Conservation (phyloP, 2,113 vertebrate genomes). For the Gobius niger region DNA sequence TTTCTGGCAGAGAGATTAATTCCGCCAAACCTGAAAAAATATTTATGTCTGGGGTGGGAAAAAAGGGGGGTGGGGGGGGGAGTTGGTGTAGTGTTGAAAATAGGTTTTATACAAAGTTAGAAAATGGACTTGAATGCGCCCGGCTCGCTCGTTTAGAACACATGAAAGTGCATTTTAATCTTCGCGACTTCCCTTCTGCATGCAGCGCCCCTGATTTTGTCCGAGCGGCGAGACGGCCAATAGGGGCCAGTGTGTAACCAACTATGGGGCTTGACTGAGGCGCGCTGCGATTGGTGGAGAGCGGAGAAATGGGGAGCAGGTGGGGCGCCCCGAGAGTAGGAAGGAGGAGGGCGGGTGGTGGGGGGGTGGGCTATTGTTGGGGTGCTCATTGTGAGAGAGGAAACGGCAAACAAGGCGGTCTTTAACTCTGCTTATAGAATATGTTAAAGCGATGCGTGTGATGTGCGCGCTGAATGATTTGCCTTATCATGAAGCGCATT, state of each 20-base stretch:
- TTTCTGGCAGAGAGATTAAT: constrained; percentile 71
- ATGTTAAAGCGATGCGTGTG: constrained; percentile 71
- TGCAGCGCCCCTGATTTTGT: constrained; percentile 53
- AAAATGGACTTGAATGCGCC: not conserved
- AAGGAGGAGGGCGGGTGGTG: not conserved
- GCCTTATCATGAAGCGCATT: constrained; percentile 76
- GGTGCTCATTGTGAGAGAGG: constrained; percentile 71
- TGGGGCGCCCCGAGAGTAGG: constrained; percentile 35
- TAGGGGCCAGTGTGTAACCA: constrained; percentile 83
- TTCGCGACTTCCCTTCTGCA: constrained; percentile 49
- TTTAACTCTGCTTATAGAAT: constrained; percentile 75
- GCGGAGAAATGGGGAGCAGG: constrained; percentile 37
- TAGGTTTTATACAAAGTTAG: not conserved
- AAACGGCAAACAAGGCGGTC: constrained; percentile 77
- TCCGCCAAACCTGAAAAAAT: constrained; percentile 70
- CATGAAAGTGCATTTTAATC: constrained; percentile 3
- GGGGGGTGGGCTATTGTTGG: constrained; percentile 61
- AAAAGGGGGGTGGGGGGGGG: constrained; percentile 23
- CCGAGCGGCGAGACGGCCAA: constrained; percentile 65
- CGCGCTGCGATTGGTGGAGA: constrained; percentile 50
- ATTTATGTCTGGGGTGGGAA: constrained; percentile 66
- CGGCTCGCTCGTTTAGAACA: not conserved
- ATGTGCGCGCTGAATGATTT: constrained; percentile 70
- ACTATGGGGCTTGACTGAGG: constrained; percentile 63
- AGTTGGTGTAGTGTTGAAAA: constrained; percentile 28